Base-by-base conservation (phyloP, 2,888 invertebrate species). In the Bedellia somnulentella region DNA sequence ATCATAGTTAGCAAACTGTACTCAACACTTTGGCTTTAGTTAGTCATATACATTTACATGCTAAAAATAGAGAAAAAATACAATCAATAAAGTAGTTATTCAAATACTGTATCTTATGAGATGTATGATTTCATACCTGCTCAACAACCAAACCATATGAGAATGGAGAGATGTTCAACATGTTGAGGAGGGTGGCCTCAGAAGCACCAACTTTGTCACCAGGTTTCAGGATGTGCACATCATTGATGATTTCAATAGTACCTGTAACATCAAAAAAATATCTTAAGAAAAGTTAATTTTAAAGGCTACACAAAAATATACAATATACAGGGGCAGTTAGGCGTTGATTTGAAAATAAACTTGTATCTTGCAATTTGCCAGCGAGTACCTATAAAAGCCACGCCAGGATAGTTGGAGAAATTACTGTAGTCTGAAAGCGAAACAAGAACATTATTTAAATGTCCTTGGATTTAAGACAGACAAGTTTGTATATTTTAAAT, bases 141-240 rank as follows among this genome's bases (percentile, higher is more conserved):
- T 91, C 90, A 39, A 99, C 93, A 24, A 90, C 78, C 49, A 99
- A 82, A 79, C 99, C 99, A 56, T 99, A 99, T 30, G 95, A 94
- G 81, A 99, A 99, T 29, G 99, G 99, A 61, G 96, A 97, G 71
- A 99, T 97, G 82, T 96, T 96, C 80, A 99, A 85, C 99, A 99
- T 99, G 83, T 98, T 99, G 45, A 99, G 81, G 35, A 99, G 86
- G 9, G 98, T 96, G 23, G 98, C 95, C 80, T 99, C 99, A 24
- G 96, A 96, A 57, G 97, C 95, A 51, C 99, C 99, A 37, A 99
- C 99, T 76, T 92, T 96, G 66, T 98, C 98, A 27, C 96, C 97
- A 14, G 90, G 91, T 73, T 92, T 92, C 66, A 92, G 67, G 60
- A 92, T 92, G 62, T 91, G 90, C 32, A 93, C 92, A 75, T 92